Base-by-base conservation (phyloP, 2,113 vertebrate species). In the Pagrus major region DNA sequence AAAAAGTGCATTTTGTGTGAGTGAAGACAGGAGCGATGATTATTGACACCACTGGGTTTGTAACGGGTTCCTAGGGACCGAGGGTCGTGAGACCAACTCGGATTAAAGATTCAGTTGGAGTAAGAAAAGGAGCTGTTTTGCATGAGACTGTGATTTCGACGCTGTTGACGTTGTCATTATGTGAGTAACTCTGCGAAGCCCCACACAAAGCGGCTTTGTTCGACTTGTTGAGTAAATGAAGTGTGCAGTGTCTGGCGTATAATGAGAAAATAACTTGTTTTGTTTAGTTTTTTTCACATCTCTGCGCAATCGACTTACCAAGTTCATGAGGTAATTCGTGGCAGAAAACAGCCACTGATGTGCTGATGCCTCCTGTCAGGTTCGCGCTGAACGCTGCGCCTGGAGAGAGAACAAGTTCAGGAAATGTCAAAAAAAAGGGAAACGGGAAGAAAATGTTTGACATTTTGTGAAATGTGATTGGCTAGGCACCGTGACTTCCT, bases 281-380 rank as follows among this genome's bases (percentile, higher is more conserved):
- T 68, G 11, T 71, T 64, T 23, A 10, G 25, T 54, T 12, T 35
- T 55, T 16, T 35, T 51, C 39, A 29, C 18, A 21, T 71, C 9
- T 25, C 6, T 1, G 11, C 35, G 27, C 5, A 33, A 25, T 21
- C 23, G 33, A 82, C 78, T 96, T 95, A 99, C 98, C 98, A 66
- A 99, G 95, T 92, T 99, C 98, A 78, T 99, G 98, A 72, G 98
- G 98, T 87, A 99, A 95, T 80, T 99, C 98, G 0, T 99, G 98
- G 93, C 98, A 99, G 94, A 99, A 99, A 33, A 99, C 98, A 2
- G 98, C 98, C 85, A 99, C 97, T 7, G 98, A 99, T 2, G 98
- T 99, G 64, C 98, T 99, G 92, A 99, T 97, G 75, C 98, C 98
- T 69, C 98, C 97, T 0, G 97, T 98, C 86, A 98, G 82, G 72